Evolutionary conservation across 37 sponge, comb jelly and placozoan species (phyloP).

Genomic region (Chondrilla cf. caribensis): DNA sequence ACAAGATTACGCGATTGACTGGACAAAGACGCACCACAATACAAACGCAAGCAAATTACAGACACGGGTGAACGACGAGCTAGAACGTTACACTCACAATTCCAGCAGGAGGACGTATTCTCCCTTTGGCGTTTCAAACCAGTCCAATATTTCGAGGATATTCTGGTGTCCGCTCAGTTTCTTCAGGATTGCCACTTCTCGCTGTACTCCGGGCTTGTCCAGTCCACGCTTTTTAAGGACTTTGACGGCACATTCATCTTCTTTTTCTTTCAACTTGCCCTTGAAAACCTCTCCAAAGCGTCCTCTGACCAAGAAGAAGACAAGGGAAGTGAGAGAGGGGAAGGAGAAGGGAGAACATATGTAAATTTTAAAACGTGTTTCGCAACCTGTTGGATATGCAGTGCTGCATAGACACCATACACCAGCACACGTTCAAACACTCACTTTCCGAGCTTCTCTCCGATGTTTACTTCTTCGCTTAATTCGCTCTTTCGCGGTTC

Average conservation of each 20-base stretch:
- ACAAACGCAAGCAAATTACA: too few species aligned
- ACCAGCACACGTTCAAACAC: too few species aligned
- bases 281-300: conserved; percentile 71
- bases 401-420: not conserved
- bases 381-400: not conserved
- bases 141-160: conserved; percentile 37
- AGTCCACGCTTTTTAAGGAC: conserved; percentile 38
- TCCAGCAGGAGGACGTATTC: conserved; percentile 66
- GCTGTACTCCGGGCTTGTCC: conserved; percentile 52
- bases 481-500: not conserved
- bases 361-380: not conserved
- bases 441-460: conserved; percentile 13
- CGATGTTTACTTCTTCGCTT: not conserved
- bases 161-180: conserved; percentile 44
- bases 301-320: conserved; percentile 58
- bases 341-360: not conserved
- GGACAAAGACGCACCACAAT: too few species aligned
- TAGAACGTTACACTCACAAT: too few species aligned
- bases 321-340: too few species aligned
- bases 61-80: too few species aligned
- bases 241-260: conserved; percentile 44
- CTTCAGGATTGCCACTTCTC: conserved; percentile 65
- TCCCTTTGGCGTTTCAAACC: conserved; percentile 23
- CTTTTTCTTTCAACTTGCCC: conserved; percentile 5
- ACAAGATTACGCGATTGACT: too few species aligned